Percentiles rank a stretch among this genome's conserved stretches.
Evolutionary conservation across 2,113 vertebrate species (phyloP).

Genomic region (Brachypodius melanocephalos): DNA sequence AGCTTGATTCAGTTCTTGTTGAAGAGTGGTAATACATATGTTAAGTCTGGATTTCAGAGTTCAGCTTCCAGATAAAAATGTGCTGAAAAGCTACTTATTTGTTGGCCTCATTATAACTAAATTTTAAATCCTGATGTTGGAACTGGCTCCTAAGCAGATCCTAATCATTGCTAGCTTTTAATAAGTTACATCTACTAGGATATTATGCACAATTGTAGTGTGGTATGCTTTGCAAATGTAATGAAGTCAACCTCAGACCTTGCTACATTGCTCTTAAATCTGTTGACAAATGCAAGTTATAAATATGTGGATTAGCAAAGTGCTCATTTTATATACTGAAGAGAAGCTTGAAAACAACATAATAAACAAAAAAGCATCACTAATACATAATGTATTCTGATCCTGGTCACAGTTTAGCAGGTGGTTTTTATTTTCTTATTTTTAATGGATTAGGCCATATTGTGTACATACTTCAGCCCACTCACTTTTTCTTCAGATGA

Average conservation of each 20-base stretch:
- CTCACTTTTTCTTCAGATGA: background rate
- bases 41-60: background rate
- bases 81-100: background rate
- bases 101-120: background rate
- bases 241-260: background rate
- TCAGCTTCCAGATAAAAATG: background rate
- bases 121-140: background rate
- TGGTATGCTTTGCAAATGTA: background rate
- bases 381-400: background rate
- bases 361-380: background rate
- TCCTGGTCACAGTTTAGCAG: background rate
- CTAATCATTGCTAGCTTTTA: background rate
- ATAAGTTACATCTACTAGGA: background rate
- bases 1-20: background rate
- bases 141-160: background rate
- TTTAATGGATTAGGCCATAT: background rate
- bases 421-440: background rate
- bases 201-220: background rate
- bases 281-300: background rate
- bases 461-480: background rate
- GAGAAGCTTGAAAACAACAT: background rate
- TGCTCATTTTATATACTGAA: background rate
- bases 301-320: conserved; percentile 7
- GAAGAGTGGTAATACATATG: background rate
- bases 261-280: background rate